Evolutionary conservation across 1,140 invertebrate species (phyloP), one percentile per base, ranked within the genome.

Genomic region (Holcopasites calliopsidis): DNA sequence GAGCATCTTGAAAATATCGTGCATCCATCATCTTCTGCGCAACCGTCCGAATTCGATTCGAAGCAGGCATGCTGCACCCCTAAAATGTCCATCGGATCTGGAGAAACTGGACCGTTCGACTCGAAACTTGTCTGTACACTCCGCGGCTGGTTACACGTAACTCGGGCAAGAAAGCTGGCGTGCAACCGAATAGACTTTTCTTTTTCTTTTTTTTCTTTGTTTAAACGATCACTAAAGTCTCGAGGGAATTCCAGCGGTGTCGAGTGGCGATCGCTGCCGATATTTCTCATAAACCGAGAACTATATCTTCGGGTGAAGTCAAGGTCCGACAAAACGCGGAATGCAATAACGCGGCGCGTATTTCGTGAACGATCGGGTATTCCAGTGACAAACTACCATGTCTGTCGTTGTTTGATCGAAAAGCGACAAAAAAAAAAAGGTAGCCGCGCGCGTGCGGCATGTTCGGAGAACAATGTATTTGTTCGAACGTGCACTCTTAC

Each of bases 271-370:
- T 72, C 69, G 35, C 28, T 21, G 23, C 16, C 55, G 68, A 73
- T 73, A 73, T 65, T 65, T 73, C 71, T 35, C 71, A 65, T 73
- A 73, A 54, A 65, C 61, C 61, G 42, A 65, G 44, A 54, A 65
- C 47, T 54, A 18, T 73, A 55, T 52, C 49, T 26, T 44, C 18
- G 40, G 35, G 21, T 35, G 71, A 54, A 73, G 71, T 73, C 71
- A 73, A 73, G 71, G 71, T 73, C 71, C 71, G 61, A 11, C 18
- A 18, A n/a, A n/a, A 28, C 13, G 49, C 33, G 61, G 71, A 73
- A 73, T 55, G 61, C 49, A 44, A 40, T 42, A 42, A 54, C 35
- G 35, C 50, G 35, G 1, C 11, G 66, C 38, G 70, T 54, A 40
- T 65, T 65, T 73, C 71, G 49, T 49, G 65, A 73, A 65, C 60